These are phyloP conservation scores for Zeugodacus cucurbitae DNA, from an alignment of 1,140 invertebrate genomes.

Conservation along the genomic window DNA sequence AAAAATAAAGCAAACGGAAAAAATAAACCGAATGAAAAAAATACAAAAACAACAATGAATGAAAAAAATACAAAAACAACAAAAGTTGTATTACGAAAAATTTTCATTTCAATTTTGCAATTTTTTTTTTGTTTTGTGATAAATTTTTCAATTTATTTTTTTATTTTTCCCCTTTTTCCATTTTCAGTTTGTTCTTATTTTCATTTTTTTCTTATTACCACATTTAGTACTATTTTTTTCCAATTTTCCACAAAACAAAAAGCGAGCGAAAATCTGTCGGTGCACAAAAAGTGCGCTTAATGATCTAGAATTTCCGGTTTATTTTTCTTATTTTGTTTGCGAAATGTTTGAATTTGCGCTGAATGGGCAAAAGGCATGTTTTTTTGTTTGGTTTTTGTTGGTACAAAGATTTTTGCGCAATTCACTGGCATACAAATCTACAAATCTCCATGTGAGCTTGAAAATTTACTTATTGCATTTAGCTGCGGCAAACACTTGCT, in stretches of 20 bases:
- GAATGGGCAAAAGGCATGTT: not conserved
- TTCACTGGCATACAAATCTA: not conserved
- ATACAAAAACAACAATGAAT: no score
- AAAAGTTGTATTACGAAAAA: no score
- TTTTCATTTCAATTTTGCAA: no score
- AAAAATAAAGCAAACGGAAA: not conserved
- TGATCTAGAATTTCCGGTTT: conserved; percentile 63
- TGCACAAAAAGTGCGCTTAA: conserved; percentile 11
- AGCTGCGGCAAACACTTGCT: no score
- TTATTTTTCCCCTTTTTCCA: no score
- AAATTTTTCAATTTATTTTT: no score
- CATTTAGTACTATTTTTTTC: no score
- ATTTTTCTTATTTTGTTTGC: conserved; percentile 32
- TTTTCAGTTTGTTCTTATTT: no score
- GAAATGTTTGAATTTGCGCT: not conserved
- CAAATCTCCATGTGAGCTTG: not conserved
- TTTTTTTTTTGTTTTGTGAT: no score
- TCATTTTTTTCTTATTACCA: no score
- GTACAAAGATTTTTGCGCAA: not conserved
- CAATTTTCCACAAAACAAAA: not conserved
- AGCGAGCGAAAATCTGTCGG: not conserved
- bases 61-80: not conserved
- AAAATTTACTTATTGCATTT: not conserved
- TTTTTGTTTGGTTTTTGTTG: not conserved
- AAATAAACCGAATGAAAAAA: not conserved